phyloP scores from a whole-genome alignment of 1,140 invertebrate genomes.

The Caenorhabditis brenneri region DNA sequence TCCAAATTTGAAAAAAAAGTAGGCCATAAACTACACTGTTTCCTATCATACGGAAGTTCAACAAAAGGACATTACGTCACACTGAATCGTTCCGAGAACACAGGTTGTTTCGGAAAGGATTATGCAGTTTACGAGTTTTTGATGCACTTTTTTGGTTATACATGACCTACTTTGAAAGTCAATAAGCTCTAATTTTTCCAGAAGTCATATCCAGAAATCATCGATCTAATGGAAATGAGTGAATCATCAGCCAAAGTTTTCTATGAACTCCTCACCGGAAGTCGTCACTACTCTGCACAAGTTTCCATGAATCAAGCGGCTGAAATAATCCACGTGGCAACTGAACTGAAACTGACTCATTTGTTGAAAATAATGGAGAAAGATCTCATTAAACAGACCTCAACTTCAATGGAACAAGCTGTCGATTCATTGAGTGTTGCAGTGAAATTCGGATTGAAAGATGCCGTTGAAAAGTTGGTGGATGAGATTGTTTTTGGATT shows the following conservation, averaged over 20 bases:
- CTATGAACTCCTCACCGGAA: not conserved
- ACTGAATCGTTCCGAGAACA: not conserved
- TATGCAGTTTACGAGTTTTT: no score
- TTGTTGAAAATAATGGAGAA: not conserved
- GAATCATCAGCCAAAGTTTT: not conserved
- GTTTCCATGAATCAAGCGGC: not conserved
- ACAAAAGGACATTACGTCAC: no score
- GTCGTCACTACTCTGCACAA: not conserved
- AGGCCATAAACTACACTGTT: no score
- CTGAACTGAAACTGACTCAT: not conserved
- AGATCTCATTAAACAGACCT: not conserved
- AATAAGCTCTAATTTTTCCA: not conserved
- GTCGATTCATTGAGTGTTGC: not conserved
- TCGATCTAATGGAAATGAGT: not conserved
- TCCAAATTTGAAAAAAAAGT: no score
- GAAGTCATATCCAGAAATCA: not conserved
- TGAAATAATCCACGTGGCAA: not conserved
- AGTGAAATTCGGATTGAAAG: not conserved
- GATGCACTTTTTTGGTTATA: no score
- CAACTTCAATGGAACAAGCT: not conserved
- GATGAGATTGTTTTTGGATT: conserved; percentile 17
- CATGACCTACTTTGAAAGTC: not conserved
- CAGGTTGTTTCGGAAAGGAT: not conserved
- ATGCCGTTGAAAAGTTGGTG: not conserved
- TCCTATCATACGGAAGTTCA: no score